phyloP scores from a whole-genome alignment of 2,888 invertebrate species.

The Litoditis marina region DNA sequence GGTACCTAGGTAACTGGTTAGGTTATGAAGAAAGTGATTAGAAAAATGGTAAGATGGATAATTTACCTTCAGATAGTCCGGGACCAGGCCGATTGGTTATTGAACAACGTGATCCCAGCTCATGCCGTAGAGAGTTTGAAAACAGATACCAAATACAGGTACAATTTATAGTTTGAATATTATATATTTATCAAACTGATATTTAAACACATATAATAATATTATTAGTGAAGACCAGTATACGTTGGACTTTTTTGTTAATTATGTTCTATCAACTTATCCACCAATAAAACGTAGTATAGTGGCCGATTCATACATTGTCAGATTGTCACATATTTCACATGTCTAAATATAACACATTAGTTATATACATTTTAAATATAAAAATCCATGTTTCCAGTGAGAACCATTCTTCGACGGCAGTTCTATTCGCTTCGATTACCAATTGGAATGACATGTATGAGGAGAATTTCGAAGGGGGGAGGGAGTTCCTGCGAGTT shows the following conservation, averaged over 20 bases:
- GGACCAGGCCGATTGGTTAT: constrained; percentile 90
- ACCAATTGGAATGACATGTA: constrained; percentile 97
- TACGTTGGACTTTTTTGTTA: too few species aligned
- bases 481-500: constrained; percentile 87
- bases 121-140: constrained; percentile 90
- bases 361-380: background rate
- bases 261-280: too few species aligned
- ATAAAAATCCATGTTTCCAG: background rate
- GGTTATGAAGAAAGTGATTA: too few species aligned
- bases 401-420: constrained; percentile 39
- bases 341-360: too few species aligned
- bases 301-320: too few species aligned
- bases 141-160: constrained; percentile 78
- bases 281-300: too few species aligned
- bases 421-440: constrained; percentile 88
- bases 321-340: too few species aligned
- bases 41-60: too few species aligned
- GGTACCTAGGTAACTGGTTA: too few species aligned
- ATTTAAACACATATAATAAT: too few species aligned
- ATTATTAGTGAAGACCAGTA: too few species aligned
- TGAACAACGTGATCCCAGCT: constrained; percentile 93
- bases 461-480: constrained; percentile 88
- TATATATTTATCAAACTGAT: too few species aligned
- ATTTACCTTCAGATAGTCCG: constrained; percentile 68
- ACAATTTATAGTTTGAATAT: constrained; percentile 90